These are phyloP conservation scores for Silurus glanis DNA, from an alignment of 2,113 vertebrate genomes.

Conservation along the genomic window DNA sequence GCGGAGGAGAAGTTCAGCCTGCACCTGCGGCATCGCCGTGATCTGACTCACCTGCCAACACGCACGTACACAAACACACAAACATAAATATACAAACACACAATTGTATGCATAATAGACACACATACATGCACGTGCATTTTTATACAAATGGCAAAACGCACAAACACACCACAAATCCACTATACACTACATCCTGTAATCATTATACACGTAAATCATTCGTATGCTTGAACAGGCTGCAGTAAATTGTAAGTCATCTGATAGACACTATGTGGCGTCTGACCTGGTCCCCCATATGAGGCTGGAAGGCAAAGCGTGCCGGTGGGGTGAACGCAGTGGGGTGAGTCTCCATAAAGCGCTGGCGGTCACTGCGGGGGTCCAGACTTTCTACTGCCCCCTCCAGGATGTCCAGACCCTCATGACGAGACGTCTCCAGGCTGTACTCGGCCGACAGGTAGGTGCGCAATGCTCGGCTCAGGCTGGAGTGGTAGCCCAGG, in stretches of 20 bases:
- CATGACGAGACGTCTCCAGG: conserved; percentile 93
- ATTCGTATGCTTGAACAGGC: neutral
- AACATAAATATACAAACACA: neutral
- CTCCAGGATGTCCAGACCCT: conserved; percentile 96
- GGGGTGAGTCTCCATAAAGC: conserved; percentile 96
- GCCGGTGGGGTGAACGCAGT: conserved; percentile 92
- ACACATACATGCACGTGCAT: neutral
- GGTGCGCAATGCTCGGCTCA: conserved; percentile 92
- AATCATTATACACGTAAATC: neutral
- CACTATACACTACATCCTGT: neutral
- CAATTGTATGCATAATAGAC: neutral
- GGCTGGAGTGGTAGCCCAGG: conserved; percentile 95
- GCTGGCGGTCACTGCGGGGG: conserved; percentile 91
- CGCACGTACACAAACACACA: conserved; percentile 20
- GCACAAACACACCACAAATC: neutral
- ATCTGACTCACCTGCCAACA: conserved; percentile 87
- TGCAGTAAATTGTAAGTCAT: neutral
- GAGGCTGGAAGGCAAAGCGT: conserved; percentile 93
- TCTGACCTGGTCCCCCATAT: conserved; percentile 94
- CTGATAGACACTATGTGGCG: conserved; percentile 27
- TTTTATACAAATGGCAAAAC: neutral
- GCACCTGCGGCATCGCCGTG: conserved; percentile 90
- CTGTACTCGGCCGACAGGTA: conserved; percentile 97
- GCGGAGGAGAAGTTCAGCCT: conserved; percentile 89
- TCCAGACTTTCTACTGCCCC: conserved; percentile 96